phyloP scores from a whole-genome alignment of 2,113 vertebrate genomes.

The Lathamus discolor region DNA sequence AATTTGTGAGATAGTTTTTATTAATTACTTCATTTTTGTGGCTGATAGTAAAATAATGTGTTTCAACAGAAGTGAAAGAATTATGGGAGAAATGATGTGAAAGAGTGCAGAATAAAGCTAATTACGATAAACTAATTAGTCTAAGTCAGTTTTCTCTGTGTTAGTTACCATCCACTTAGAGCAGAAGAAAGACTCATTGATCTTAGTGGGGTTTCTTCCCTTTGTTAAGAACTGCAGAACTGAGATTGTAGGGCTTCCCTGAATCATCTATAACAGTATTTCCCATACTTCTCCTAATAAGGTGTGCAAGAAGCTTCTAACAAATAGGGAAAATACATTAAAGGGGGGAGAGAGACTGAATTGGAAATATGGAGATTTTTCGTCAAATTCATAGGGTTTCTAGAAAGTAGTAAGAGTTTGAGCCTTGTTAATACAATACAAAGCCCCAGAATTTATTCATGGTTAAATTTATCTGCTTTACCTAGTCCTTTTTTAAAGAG shows the following conservation, averaged over 20 bases:
- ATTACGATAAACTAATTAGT: slow-evolving; percentile 25
- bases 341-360: neutral
- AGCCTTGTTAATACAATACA: slow-evolving; percentile 39
- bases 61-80: slow-evolving; percentile 1
- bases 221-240: neutral
- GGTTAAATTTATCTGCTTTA: slow-evolving; percentile 29
- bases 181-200: neutral
- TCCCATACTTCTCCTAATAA: neutral
- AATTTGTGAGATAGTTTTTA: neutral
- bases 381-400: neutral
- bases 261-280: neutral
- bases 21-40: neutral
- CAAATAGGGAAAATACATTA: neutral
- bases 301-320: neutral
- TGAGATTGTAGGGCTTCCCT: neutral
- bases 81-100: neutral
- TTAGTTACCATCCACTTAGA: neutral
- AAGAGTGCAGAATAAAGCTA: neutral
- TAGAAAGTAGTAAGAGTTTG: slow-evolving; percentile 10
- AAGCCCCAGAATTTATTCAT: slow-evolving; percentile 35
- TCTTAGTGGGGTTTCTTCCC: neutral
- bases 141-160: slow-evolving; percentile 15
- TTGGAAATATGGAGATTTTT: neutral
- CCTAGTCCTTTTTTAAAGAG: neutral
- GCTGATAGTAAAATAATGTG: neutral